These are phyloP conservation scores for Oryzias woworae DNA, from an alignment of 2,113 vertebrate species.

Conservation along the genomic window DNA sequence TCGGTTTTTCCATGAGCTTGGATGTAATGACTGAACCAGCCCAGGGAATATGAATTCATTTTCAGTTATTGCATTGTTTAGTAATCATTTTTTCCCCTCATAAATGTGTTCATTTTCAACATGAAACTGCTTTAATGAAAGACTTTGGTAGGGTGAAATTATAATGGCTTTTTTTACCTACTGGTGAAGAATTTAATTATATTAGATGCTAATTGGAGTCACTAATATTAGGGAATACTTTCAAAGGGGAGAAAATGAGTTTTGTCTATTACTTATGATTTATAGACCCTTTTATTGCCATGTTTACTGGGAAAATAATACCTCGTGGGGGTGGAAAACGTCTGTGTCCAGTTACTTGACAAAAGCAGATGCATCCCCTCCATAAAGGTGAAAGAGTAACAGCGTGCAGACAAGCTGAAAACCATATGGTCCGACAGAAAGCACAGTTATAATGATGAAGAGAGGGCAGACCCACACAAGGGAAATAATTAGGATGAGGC, in stretches of 20 bases:
- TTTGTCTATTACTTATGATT: too few relatives aligned
- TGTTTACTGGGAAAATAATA: too few relatives aligned
- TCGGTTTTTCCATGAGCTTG: conserved; percentile 29
- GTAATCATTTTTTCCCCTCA: conserved; percentile 24
- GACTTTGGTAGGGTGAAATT: not conserved
- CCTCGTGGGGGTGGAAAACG: not conserved
- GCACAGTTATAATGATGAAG: conserved; percentile 31
- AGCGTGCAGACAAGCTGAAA: conserved; percentile 29
- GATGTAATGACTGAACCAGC: conserved; percentile 36
- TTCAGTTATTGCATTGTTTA: conserved; percentile 44
- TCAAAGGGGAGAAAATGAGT: too few relatives aligned
- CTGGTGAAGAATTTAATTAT: too few relatives aligned
- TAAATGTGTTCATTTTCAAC: conserved; percentile 27
- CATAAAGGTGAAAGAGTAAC: conserved; percentile 10
- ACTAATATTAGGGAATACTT: too few relatives aligned
- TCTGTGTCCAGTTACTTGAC: conserved; percentile 6
- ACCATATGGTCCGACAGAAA: conserved; percentile 16
- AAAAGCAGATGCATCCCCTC: conserved; percentile 9
- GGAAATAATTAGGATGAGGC: conserved; percentile 68
- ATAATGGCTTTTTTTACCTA: too few relatives aligned
- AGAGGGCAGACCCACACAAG: conserved; percentile 41
- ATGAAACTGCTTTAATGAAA: conserved; percentile 27
- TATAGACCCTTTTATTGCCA: too few relatives aligned
- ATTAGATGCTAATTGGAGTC: too few relatives aligned
- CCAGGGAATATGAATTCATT: conserved; percentile 29